Evolutionary conservation across 37 sponge, comb jelly and placozoan genomes (phyloP).

Genomic region (Chondrilla cf. caribensis): DNA sequence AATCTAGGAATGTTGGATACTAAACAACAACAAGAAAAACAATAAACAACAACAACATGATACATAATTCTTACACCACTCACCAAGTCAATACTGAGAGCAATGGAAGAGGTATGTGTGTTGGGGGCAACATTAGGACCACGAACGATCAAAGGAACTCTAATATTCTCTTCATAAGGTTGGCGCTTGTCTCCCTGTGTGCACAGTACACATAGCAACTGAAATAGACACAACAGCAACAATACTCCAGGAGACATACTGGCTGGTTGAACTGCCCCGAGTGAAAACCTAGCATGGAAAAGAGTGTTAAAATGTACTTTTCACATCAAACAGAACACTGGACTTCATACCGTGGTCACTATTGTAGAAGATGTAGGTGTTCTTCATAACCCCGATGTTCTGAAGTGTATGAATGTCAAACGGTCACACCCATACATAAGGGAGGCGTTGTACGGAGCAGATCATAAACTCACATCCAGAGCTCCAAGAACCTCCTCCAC

Average conservation of each 20-base stretch:
- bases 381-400: conserved; percentile 50
- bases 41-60: background rate
- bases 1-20: conserved; percentile 81
- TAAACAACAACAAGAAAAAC: background rate
- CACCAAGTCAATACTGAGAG: conserved; percentile 79
- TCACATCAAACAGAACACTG: no score
- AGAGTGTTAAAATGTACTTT: conserved; percentile 24
- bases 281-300: conserved; percentile 87
- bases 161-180: conserved; percentile 81
- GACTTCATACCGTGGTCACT: conserved; percentile 76
- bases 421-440: no score
- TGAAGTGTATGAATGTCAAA: no score
- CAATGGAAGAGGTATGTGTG: conserved; percentile 38
- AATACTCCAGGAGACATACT: no score
- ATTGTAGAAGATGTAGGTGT: conserved; percentile 81
- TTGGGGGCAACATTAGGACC: conserved; percentile 58
- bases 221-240: no score
- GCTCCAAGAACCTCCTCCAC: conserved; percentile 48
- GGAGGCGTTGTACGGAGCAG: no score
- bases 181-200: conserved; percentile 79
- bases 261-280: conserved; percentile 80
- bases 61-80: background rate
- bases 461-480: conserved; percentile 49
- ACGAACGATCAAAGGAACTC: conserved; percentile 80
- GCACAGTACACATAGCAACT: background rate